A percentile compares a stretch with the other conserved stretches of the same genome.
Evolutionary conservation across 2,113 vertebrate genomes (phyloP).

Genomic region (Otus sunia): DNA sequence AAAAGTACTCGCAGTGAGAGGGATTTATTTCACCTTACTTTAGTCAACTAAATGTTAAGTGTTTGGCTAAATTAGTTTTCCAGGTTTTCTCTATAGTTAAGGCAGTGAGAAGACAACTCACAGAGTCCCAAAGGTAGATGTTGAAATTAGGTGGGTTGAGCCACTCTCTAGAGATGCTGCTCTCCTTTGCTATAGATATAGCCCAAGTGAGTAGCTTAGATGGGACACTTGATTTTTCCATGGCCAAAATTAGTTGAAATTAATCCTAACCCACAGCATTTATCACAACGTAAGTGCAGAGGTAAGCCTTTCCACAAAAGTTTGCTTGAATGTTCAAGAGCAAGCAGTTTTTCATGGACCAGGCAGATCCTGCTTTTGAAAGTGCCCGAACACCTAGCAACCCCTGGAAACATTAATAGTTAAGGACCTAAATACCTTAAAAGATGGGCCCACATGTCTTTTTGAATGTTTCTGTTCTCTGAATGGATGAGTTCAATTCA

Average conservation of each 20-base stretch:
- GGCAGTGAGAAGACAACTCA: not conserved
- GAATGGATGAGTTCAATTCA: conserved; percentile 59
- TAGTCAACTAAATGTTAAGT: not conserved
- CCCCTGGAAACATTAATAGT: conserved; percentile 31
- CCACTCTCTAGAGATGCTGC: not conserved
- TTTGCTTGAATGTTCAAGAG: conserved; percentile 24
- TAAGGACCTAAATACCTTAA: conserved; percentile 57
- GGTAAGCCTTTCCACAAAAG: conserved; percentile 19
- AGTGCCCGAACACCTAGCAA: conserved; percentile 16
- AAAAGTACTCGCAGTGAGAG: not conserved
- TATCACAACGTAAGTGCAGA: conserved; percentile 31
- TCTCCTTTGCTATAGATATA: not conserved
- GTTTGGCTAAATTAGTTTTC: not conserved
- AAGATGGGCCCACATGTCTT: conserved; percentile 16
- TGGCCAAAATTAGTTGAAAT: not conserved
- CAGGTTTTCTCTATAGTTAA: not conserved
- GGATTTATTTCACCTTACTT: conserved; percentile 3
- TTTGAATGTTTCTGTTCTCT: conserved; percentile 48
- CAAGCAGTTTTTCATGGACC: not conserved
- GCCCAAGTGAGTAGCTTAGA: not conserved
- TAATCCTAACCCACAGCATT: conserved; percentile 20
- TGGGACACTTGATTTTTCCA: not conserved
- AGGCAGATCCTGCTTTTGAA: not conserved
- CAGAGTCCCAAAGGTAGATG: not conserved
- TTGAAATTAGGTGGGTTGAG: not conserved